Conservation (phyloP, 2,797 vertebrate species). For the Gymnothorax javanicus region DNA sequence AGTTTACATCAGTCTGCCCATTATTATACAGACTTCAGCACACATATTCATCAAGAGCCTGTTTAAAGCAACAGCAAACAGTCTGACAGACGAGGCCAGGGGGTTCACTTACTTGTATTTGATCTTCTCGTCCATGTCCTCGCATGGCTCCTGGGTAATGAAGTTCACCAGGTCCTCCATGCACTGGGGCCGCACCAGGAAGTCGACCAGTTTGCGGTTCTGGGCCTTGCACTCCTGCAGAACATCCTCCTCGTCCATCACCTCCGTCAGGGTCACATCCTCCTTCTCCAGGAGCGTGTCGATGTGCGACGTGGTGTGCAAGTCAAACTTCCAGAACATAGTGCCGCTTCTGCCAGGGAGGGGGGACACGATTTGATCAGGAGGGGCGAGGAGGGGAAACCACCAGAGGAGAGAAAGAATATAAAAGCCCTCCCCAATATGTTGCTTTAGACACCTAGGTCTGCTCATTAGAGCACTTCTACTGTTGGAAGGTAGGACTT, state of each 20-base stretch:
- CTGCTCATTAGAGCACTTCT: too few species aligned
- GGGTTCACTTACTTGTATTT: slow-evolving; percentile 90
- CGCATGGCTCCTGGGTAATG: slow-evolving; percentile 92
- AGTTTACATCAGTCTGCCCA: background rate
- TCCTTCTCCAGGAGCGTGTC: slow-evolving; percentile 97
- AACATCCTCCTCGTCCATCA: slow-evolving; percentile 98
- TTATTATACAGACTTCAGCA: background rate
- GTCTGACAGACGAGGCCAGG: too few species aligned
- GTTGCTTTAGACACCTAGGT: too few species aligned
- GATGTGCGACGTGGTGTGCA: slow-evolving; percentile 98
- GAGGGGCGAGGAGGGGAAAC: background rate
- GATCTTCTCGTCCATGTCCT: slow-evolving; percentile 95
- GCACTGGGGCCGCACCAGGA: slow-evolving; percentile 91
- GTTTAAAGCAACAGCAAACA: too few species aligned
- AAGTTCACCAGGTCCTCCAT: slow-evolving; percentile 94
- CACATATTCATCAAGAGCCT: background rate
- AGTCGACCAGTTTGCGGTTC: slow-evolving; percentile 97
- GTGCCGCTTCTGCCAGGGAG: slow-evolving; percentile 68
- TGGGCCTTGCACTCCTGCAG: slow-evolving; percentile 98
- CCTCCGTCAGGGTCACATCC: slow-evolving; percentile 92
- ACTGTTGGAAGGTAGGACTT: too few species aligned
- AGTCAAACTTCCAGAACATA: slow-evolving; percentile 99
- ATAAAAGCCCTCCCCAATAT: background rate
- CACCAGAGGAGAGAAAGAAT: background rate
- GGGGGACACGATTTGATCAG: background rate